Percentiles rank a stretch among this genome's conserved stretches.
Conservation (phyloP, 1,140 invertebrate genomes). For the Orchestia grillus region DNA sequence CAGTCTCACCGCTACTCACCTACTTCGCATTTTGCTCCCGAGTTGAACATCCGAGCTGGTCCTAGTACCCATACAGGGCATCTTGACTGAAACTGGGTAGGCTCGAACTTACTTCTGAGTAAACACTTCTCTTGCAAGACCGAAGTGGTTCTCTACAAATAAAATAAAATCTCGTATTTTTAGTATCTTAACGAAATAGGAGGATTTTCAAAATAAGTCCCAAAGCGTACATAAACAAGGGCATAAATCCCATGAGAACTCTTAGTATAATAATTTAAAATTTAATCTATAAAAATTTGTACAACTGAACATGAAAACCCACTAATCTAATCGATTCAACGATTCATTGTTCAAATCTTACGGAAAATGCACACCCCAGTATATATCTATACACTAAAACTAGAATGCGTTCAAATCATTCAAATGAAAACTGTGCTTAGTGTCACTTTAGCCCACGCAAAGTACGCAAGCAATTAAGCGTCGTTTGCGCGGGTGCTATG, state of each 20-base stretch:
- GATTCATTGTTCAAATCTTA: background rate
- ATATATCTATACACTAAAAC: background rate
- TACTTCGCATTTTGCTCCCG: background rate
- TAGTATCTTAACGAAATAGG: background rate
- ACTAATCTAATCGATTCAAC: background rate
- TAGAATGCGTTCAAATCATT: background rate
- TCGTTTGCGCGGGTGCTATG: background rate
- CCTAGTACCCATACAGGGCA: background rate
- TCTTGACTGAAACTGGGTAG: background rate
- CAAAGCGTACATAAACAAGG: background rate
- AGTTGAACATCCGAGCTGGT: background rate
- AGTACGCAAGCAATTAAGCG: background rate
- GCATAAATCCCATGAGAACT: background rate
- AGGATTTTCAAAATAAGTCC: background rate
- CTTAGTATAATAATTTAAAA: background rate
- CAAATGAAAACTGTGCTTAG: background rate
- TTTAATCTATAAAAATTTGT: background rate
- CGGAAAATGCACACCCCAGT: background rate
- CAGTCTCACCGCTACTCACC: background rate
- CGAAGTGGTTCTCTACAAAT: no score
- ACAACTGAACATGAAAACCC: background rate
- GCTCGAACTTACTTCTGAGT: background rate
- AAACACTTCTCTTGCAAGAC: background rate
- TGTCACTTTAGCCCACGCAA: background rate
- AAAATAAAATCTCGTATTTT: no score